phyloP scores from a whole-genome alignment of 2,113 vertebrate species.

The Cinclus mexicanus region DNA sequence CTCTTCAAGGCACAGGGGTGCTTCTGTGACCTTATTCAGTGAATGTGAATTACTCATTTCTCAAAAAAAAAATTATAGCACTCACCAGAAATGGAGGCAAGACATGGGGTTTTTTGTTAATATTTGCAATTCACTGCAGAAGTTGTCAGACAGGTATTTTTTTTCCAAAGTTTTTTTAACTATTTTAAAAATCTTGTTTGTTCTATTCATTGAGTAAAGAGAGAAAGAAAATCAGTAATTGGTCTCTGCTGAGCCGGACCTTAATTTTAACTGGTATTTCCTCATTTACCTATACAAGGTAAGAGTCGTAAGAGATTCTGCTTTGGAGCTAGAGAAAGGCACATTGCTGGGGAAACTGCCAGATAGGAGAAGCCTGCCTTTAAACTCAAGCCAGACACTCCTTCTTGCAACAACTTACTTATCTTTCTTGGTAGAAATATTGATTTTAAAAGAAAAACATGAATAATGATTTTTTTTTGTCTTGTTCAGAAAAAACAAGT shows the following conservation, averaged over 20 bases:
- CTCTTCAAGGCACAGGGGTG: background rate
- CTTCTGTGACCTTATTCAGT: background rate
- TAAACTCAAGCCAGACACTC: background rate
- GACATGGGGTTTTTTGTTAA: background rate
- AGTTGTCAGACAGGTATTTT: background rate
- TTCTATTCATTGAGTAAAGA: background rate
- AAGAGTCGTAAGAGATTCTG: background rate
- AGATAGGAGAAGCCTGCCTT: background rate
- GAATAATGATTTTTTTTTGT: background rate
- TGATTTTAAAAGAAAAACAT: background rate
- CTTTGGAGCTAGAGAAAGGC: background rate
- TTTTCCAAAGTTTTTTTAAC: background rate
- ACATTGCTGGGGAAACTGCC: background rate
- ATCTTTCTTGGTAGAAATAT: background rate
- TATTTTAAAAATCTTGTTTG: background rate
- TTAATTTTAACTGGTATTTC: conserved; percentile 6
- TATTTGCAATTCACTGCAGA: background rate
- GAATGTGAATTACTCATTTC: background rate
- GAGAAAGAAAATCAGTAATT: background rate
- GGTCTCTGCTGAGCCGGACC: background rate
- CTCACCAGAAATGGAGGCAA: background rate
- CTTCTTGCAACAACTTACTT: background rate
- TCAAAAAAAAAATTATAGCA: background rate
- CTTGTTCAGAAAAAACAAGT: background rate
- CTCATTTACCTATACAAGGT: background rate